Conservation (phyloP, 2,113 vertebrate species). For the Grantiella picta region DNA sequence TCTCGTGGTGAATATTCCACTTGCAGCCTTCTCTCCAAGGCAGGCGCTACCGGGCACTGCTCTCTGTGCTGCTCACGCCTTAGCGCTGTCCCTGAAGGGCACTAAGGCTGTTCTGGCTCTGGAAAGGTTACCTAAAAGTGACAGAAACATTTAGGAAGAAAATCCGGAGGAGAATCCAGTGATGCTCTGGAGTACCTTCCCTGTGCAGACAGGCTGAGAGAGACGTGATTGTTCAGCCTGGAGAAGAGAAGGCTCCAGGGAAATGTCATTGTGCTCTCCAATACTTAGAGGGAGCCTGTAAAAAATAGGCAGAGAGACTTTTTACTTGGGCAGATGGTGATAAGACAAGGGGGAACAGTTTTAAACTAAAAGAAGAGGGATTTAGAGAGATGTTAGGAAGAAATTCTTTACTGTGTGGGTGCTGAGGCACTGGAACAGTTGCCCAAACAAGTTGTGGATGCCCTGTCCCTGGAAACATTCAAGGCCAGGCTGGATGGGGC, state of each 20-base stretch:
- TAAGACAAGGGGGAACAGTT: background rate
- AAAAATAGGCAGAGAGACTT: background rate
- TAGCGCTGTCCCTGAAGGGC: background rate
- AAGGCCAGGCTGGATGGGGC: background rate
- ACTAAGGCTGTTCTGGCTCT: background rate
- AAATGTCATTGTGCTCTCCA: background rate
- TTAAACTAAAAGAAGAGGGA: background rate
- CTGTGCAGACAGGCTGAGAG: background rate
- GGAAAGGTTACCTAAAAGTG: background rate
- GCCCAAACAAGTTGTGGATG: background rate
- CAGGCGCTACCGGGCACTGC: background rate
- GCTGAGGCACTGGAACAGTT: background rate
- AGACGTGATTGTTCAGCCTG: background rate
- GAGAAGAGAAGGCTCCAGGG: background rate
- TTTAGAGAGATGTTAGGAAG: background rate
- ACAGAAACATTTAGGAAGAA: background rate
- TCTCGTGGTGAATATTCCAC: background rate
- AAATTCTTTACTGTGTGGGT: background rate
- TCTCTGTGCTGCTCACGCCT: background rate
- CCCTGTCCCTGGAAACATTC: background rate
- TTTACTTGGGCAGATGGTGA: background rate
- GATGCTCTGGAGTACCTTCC: background rate
- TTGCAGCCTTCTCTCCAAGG: background rate
- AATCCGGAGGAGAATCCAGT: background rate
- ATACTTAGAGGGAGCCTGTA: background rate